Base-by-base conservation (phyloP, 2,113 vertebrate genomes). In the Pungitius pungitius region DNA sequence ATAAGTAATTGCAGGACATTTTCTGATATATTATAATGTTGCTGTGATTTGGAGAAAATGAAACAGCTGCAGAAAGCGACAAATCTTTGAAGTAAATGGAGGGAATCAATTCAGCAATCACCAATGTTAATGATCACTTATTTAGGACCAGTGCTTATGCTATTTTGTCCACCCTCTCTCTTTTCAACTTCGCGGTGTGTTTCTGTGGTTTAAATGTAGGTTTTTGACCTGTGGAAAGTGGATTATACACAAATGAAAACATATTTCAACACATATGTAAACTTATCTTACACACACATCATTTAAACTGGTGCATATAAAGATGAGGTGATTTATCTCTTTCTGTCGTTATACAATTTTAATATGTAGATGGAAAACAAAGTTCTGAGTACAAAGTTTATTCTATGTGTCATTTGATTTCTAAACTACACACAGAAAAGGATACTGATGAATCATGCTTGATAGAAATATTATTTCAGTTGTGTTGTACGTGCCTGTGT, bases 381-480 rank as follows among this genome's bases (percentile, higher is more conserved):
- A 51, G n/a, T 51, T n/a, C n/a, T n/a, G n/a, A n/a, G n/a, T n/a
- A n/a, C n/a, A 22, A 22, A 51, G 49, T 49, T n/a, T 49, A 20
- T 49, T 51, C 18, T 49, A 47, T n/a, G 18, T 9, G 18, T 47
- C 45, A 47, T 18, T n/a, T 47, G 45, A 10, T 49, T 58, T 74
- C 3, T 30, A 56, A 20, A 6, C 35, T 57, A 17, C 20, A 27
- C 6, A 52, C 55, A 60, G 33, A 0, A 66, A 75, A 40, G 30
- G 39, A 54, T 13, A 47, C 30, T 51, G 43, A 71, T 73, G 42
- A 75, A 1, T 69, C 22, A 59, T 0, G 20, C 60, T 61, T 52
- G 11, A 57, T 22, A 77, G 65, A 74, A 82, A 70, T 85, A 43
- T 82, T 83, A 75, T 81, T 85, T 73, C 80, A 75, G 81, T 61